Evolutionary conservation across 2,888 invertebrate species (phyloP), one percentile per base, ranked within the genome.

Genomic region (Arge pagana): DNA sequence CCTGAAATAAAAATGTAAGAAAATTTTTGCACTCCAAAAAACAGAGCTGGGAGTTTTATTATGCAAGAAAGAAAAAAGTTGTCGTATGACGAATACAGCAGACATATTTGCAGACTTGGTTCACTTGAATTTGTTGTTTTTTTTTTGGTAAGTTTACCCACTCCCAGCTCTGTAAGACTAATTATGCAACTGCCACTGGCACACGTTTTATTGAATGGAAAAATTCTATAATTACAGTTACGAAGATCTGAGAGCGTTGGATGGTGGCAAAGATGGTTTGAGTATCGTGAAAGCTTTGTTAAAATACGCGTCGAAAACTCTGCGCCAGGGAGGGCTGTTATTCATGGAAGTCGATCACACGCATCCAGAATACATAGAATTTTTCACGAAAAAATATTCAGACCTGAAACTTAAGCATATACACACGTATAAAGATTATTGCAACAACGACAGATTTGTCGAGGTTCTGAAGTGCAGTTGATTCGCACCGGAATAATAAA

Each of bases 221-320:
- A 15, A 31, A 19, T 31, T 2, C 15, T 36, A 39, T 19, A 28
- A 16, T 52, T 31, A 28, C 54, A 87, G 86, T 33, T 87, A 82
- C 71, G 87, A 88, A 72, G 86, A 87, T 66, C 67, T 80, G 2
- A 76, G 75, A 56, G 86, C 87, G 2, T 69, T 87, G 48, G 81
- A 86, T 70, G 87, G 87, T 8, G 88, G 88, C 1, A 62, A 67
- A 7, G 85, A 87, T 71, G 88, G 88, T 5, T 65, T 87, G 54
- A 77, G 80, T 50, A 67, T 86, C 8, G 80, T 86, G 24, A 80
- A 80, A 61, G 68, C 79, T 21, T 79, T 88, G 31, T 74, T 85
- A 50, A 72, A 79, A 35, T 74, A 82, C 50, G 79, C 84, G 31
- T 79, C 80, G 19, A 62, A 63, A 7, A 70, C 79, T 53, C 68